Evolutionary conservation across 2,797 vertebrate genomes (phyloP), one percentile per base, ranked within the genome.

Genomic region (Takifugu ocellatus): DNA sequence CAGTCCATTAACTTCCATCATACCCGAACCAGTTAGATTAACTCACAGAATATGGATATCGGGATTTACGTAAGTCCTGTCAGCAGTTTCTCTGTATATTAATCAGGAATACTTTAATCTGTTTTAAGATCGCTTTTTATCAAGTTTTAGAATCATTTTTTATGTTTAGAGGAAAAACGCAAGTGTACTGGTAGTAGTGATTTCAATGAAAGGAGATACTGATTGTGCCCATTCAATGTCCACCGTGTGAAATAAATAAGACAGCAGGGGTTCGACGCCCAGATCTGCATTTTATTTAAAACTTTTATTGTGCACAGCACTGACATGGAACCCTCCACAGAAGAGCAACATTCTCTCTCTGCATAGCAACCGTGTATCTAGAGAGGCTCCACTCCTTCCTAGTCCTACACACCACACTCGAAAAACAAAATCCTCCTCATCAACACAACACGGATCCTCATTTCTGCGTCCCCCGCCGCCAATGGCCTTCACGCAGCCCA

Each of bases 231-330:
- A 21, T 21, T 21, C 27, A 29, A 29, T 29, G 27, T 29, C 4
- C 1, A 36, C 7, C 4, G 11, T 36, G 12, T 4, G 12, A 39
- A 44, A 44, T 44, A 17, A 44, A 17, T 3, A 6, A 10, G 24
- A 61, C 21, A 5, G 15, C 11, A 14, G 63, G 59, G 50, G 4
- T 75, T 78, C 61, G 77, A 76, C 62, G 17, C 67, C 87, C 78
- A 82, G 62, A 82, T 71, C 61, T 60, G 62, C 71, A 61, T 80
- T 92, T 91, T 90, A 90, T 89, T 90, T 87, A 89, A 84, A 92
- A 89, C 63, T 64, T 70, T 63, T 51, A 56, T 67, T 6, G 51
- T 89, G 89, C 84, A 89, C 68, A 78, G 78, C 88, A 84, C 84
- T 66, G 79, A 82, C 63, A 39, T 58, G 71, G 60, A 74, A 77